Evolutionary conservation across 2,888 invertebrate species (phyloP), one percentile per base, ranked within the genome.

Genomic region (Rhingia rostrata): DNA sequence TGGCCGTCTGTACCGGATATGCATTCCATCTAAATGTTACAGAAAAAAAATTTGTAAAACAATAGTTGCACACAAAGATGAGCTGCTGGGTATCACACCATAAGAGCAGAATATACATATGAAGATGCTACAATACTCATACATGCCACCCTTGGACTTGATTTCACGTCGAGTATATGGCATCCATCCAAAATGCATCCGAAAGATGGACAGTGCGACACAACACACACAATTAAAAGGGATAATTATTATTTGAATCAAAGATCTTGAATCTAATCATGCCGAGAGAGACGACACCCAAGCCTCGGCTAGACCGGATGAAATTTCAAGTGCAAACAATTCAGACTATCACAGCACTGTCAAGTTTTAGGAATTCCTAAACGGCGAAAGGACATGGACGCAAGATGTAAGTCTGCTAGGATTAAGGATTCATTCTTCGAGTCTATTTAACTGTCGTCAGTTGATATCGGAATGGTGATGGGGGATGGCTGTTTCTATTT

Each of bases 251-350:
- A 69, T 79, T 79, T 83, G 51, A 83, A 79, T 78, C 72, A 82
- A 78, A 82, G 82, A 82, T 83, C 79, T 79, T 79, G 73, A 64
- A 83, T 83, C 79, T 79, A 79, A 83, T 79, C 83, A 83, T 74
- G 14, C 66, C 67, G 1, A 22, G 22, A 22, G 22, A 22, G 79
- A 73, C 83, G 78, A 67, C 63, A 58, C 56, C 56, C 69, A 58
- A 56, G 83, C 79, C 51, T 35, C 49, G 82, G 32, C 82, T 78
- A 82, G 82, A 82, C 82, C 82, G 82, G 82, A 82, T 78, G 72
- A 54, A 70, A 66, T 70, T 78, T 78, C 82, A 82, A 82, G 82
- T 82, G 82, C 82, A 78, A 72, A 39, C 64, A 70, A 70, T 82
- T 82, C 53, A 60, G 45, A 37, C 61, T 53, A 33, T 54, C 77